Percentiles rank a stretch among this genome's conserved stretches.
phyloP scores from a whole-genome alignment of 64 coral and sea anemone species.

The Exaiptasia diaphana region DNA sequence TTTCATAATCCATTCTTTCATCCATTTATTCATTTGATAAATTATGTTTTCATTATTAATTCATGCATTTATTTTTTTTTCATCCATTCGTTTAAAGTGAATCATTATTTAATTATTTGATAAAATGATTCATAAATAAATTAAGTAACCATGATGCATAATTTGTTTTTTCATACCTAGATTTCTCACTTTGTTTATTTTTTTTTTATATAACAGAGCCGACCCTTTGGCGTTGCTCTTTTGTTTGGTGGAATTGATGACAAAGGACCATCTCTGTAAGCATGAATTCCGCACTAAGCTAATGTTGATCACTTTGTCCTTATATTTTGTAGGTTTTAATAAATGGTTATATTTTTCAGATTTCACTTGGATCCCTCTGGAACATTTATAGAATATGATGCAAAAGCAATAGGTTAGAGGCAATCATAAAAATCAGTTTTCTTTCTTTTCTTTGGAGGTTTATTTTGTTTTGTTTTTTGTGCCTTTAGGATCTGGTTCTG shows the following conservation, averaged over 20 bases:
- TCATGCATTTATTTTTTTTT: neutral
- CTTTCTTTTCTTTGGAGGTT: neutral
- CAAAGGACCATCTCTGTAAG: conserved; percentile 97
- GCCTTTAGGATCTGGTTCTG: conserved; percentile 80
- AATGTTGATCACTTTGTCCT: no score
- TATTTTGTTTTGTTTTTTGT: neutral
- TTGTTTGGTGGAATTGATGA: conserved; percentile 95
- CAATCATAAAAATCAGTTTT: neutral
- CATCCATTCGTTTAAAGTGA: no score
- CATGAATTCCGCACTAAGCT: no score
- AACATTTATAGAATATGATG: conserved; percentile 98
- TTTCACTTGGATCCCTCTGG: conserved; percentile 97
- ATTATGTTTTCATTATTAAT: neutral
- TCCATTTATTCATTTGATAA: neutral
- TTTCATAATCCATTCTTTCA: neutral
- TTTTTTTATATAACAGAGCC: conserved; percentile 78
- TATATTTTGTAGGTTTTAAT: no score
- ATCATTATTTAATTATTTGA: neutral
- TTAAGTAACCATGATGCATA: no score
- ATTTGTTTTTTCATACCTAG: no score
- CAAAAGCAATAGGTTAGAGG: conserved; percentile 93
- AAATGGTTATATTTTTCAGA: conserved; percentile 20
- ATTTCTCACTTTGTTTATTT: no score
- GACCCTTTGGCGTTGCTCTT: conserved; percentile 97
- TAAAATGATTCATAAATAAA: no score